Evolutionary conservation across 30 jellyfish, hydroid and myxozoan genomes (phyloP).

Genomic region (Mastigias papua): DNA sequence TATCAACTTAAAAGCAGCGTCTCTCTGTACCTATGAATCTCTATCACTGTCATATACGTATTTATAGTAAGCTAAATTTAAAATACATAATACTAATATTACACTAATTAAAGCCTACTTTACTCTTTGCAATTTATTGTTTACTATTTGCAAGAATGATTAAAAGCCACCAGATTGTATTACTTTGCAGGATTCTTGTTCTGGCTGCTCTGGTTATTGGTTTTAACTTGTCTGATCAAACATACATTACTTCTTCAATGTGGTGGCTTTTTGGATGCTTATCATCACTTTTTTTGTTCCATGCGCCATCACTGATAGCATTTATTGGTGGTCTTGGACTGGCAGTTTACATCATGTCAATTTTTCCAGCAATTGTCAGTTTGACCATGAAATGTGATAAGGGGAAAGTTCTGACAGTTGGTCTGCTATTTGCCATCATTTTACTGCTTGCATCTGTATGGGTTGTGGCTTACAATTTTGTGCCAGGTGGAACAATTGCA

Average conservation of each 20-base stretch:
- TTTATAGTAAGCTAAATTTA: too few relatives aligned
- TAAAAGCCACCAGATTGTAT: too few relatives aligned
- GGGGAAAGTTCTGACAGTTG: conserved; percentile 52
- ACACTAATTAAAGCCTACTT: too few relatives aligned
- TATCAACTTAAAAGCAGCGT: too few relatives aligned
- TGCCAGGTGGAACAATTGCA: conserved; percentile 77
- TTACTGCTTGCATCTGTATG: conserved; percentile 74
- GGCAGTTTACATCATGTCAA: conserved; percentile 42
- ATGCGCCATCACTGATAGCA: conserved; percentile 50
- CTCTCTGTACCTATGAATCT: too few relatives aligned
- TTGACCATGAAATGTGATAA: conserved; percentile 22
- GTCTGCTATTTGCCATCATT: conserved; percentile 16
- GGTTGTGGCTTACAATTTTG: conserved; percentile 78
- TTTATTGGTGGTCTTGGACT: conserved; percentile 61
- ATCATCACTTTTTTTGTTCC: conserved; percentile 46
- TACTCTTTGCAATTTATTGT: too few relatives aligned
- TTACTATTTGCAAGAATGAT: too few relatives aligned
- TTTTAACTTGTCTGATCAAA: conserved; percentile 10
- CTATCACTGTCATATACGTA: too few relatives aligned
- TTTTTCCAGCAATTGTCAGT: conserved; percentile 50
- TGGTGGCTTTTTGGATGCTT: conserved; percentile 68
- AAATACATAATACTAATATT: too few relatives aligned
- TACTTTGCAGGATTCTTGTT: conserved; percentile 15
- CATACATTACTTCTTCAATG: conserved; percentile 4
- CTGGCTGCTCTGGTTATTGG: conserved; percentile 58